Evolutionary conservation across 2,797 vertebrate genomes (phyloP), one percentile per base, ranked within the genome.

Genomic region (Anabacerthia variegaticeps): DNA sequence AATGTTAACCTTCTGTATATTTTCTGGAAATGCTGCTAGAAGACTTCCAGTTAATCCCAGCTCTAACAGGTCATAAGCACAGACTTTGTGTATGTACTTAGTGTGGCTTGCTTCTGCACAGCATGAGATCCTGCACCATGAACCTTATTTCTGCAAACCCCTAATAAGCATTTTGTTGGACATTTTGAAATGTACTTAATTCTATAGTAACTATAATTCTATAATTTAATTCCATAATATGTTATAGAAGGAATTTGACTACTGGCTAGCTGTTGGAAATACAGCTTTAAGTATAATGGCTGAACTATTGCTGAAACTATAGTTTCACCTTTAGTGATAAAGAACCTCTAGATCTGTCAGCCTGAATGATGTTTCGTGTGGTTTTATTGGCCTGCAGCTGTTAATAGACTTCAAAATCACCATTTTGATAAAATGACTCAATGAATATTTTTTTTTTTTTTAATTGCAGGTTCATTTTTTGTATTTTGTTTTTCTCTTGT

Each of bases 401-500:
- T 82, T 93, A 74, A 77, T 32, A 77, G 76, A 61, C 62, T 95
- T 89, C 75, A 92, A 61, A 73, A 89, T 91, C 66, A 78, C 39
- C 5, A 24, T 76, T 88, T 55, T 92, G 80, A 95, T 88, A 95
- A 95, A 96, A 80, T 44, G 11, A 73, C 66, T 84, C 46, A 49
- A 71, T 24, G 16, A 88, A 81, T 37, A n/a, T 19, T 76, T 26
- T 72, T 76, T 81, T 83, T 82, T 81, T 63, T 39, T 39, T 39
- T 39, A 39, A 85, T 66, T 54, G 27, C 48, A 94, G 66, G 43
- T 82, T 81, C 7, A 12, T 94, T 96, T 96, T 95, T 96, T 41
- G 41, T 62, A 75, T 78, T 75, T 96, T 92, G 24, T 92, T 96
- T 87, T 78, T 82, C 69, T 93, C n/a, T 87, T 78, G 74, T 14